These are phyloP conservation scores for Microplitis manilae DNA, from an alignment of 2,888 invertebrate species.

Conservation along the genomic window DNA sequence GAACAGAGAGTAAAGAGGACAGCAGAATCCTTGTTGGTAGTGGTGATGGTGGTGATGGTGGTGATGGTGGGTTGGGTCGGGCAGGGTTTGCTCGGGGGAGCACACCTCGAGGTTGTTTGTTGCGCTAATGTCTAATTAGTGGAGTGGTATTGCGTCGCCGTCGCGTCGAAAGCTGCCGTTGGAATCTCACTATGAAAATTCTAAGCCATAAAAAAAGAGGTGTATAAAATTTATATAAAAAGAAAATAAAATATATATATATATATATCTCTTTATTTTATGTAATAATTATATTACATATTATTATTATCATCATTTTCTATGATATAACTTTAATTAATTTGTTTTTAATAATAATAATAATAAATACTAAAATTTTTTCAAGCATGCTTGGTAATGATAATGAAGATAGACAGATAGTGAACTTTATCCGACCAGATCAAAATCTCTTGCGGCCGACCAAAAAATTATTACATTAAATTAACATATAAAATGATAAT, in stretches of 20 bases:
- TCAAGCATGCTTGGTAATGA: too few species aligned
- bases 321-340: too few species aligned
- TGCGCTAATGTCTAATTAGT: conserved; percentile 70
- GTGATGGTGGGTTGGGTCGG: conserved; percentile 49
- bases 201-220: neutral
- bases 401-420: too few species aligned
- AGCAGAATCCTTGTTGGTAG: conserved; percentile 36
- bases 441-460: too few species aligned
- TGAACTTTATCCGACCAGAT: too few species aligned
- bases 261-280: too few species aligned
- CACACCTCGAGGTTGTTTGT: conserved; percentile 66
- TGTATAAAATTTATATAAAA: neutral
- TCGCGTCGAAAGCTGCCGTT: conserved; percentile 55
- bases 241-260: too few species aligned
- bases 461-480: too few species aligned
- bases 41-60: conserved; percentile 33
- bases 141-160: conserved; percentile 65
- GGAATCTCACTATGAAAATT: conserved; percentile 28
- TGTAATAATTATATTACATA: neutral
- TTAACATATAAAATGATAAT: too few species aligned
- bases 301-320: neutral
- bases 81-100: conserved; percentile 31
- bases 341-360: too few species aligned
- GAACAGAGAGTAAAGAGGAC: conserved; percentile 42
- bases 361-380: too few species aligned